These are phyloP conservation scores for Pseudomyrmex pallidus DNA, from an alignment of 1,140 invertebrate species.

Conservation along the genomic window DNA sequence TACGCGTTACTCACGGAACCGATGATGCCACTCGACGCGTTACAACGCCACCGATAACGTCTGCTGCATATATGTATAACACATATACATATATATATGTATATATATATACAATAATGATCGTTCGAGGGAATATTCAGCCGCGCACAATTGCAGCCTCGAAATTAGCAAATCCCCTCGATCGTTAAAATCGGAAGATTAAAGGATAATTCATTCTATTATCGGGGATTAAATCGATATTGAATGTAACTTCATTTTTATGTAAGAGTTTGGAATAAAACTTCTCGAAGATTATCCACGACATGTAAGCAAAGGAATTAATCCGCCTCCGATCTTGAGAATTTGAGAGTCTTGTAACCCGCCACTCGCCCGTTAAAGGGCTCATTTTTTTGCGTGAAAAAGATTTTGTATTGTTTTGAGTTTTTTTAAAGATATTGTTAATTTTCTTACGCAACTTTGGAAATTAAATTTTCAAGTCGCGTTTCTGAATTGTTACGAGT, in stretches of 20 bases:
- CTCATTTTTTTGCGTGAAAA: too few species aligned
- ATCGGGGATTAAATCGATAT: not conserved
- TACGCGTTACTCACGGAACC: constrained; percentile 9
- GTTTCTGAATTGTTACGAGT: not conserved
- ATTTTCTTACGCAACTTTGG: not conserved
- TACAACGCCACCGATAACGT: constrained; percentile 17
- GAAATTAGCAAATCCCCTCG: constrained; percentile 7
- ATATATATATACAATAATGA: too few species aligned
- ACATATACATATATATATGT: too few species aligned
- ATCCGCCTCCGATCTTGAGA: too few species aligned
- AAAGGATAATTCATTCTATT: not conserved
- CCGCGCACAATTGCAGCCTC: not conserved
- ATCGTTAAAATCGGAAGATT: constrained; percentile 9
- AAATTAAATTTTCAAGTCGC: constrained; percentile 6
- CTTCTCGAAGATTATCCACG: not conserved
- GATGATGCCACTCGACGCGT: constrained; percentile 11
- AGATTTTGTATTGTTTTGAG: too few species aligned
- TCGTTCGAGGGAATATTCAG: not conserved
- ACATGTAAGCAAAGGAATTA: too few species aligned
- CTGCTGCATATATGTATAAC: not conserved
- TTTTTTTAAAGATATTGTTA: not conserved
- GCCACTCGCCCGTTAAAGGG: too few species aligned
- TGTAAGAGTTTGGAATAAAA: constrained; percentile 22
- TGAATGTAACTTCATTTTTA: constrained; percentile 17
- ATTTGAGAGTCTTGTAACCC: too few species aligned